These are phyloP conservation scores for Nibea coibor DNA, from an alignment of 2,113 vertebrate species.

Conservation along the genomic window DNA sequence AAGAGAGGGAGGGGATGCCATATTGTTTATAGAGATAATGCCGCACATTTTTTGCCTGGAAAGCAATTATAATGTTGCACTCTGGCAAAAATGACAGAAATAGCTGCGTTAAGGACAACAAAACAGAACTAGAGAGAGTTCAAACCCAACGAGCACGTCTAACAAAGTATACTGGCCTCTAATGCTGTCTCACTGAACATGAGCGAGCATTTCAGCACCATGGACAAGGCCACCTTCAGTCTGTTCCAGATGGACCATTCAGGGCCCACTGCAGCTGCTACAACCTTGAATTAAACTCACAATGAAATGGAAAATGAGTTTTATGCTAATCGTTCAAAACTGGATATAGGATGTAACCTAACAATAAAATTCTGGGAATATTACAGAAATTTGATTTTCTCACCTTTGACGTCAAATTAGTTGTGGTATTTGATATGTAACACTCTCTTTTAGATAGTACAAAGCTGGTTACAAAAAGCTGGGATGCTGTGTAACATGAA, in stretches of 20 bases:
- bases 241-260: background rate
- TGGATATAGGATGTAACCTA: background rate
- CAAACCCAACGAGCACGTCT: background rate
- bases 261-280: background rate
- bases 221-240: constrained; percentile 21
- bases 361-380: background rate
- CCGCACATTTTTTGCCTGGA: background rate
- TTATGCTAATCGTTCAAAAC: background rate
- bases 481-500: too few species aligned
- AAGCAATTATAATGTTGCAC: background rate
- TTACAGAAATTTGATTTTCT: background rate
- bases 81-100: background rate
- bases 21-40: background rate
- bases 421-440: background rate
- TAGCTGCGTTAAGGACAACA: background rate
- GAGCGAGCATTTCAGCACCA: constrained; percentile 43
- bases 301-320: background rate
- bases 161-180: background rate
- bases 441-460: too few species aligned
- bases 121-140: background rate
- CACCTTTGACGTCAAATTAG: background rate
- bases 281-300: background rate
- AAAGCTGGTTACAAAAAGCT: too few species aligned
- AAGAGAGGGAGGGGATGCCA: too few species aligned
- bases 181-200: background rate